Evolutionary conservation across 2,113 vertebrate species (phyloP), one percentile per base, ranked within the genome.

Genomic region (Nesospiza acunhae): DNA sequence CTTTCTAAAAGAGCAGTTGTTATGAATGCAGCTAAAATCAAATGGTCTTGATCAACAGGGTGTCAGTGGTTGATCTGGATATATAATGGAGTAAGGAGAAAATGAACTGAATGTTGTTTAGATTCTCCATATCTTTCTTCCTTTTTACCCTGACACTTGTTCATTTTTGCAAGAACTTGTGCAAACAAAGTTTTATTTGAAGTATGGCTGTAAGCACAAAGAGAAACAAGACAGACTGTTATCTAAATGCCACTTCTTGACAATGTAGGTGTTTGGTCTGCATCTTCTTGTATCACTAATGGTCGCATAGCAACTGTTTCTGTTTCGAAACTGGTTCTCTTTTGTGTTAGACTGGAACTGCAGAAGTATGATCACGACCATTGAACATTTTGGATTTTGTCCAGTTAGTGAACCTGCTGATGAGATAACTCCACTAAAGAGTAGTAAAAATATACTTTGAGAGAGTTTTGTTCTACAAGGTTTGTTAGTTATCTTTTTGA

Each of bases 221-320:
- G 86, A 78, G 83, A 86, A 94, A 55, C 41, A 75, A 85, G 69
- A 42, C 1, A 18, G 44, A 53, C 88, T 89, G 55, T 92, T 92
- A 87, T 62, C 83, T 81, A 88, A 94, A 94, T 94, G 88, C 72
- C 92, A 78, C 84, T 96, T 87, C 74, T 94, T 84, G 53, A 74
- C 64, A 69, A n/a, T 87, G 77, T 95, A 94, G 91, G 93, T 95
- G 91, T 95, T 94, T 87, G 69, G 74, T 89, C 81, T 95, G 89
- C 46, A 69, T 89, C 84, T 91, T 87, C 63, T 77, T 4, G 2
- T 82, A 60, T 49, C 75, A 62, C 78, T 92, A 94, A 88, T 84
- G 66, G 93, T 96, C 85, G 96, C 93, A 78, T 87, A 97, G 93
- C 92, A 95, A 92, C 92, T 90, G 58, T 79, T 93, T 81, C 79